A percentile compares a stretch with the other conserved stretches of the same genome.
phyloP scores from a whole-genome alignment of 2,797 vertebrate species.

The Rhincodon typus region DNA sequence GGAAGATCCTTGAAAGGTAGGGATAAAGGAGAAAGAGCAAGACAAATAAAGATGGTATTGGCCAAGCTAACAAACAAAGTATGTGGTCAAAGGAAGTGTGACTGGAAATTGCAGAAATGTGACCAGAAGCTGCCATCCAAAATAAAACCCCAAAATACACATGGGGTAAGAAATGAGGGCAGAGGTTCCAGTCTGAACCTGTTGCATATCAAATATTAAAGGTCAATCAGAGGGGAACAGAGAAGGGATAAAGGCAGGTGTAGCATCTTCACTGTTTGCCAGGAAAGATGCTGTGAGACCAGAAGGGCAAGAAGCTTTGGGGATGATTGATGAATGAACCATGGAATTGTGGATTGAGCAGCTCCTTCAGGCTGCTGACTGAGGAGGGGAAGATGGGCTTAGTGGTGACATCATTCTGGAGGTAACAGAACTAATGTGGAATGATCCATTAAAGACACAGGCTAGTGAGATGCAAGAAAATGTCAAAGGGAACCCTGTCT shows the following conservation, averaged over 20 bases:
- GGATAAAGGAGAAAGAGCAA: background rate
- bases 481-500: too few relatives aligned
- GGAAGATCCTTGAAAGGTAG: background rate
- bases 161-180: background rate
- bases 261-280: background rate
- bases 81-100: background rate
- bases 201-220: background rate
- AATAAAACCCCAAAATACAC: background rate
- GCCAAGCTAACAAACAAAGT: background rate
- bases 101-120: background rate
- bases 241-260: background rate
- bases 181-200: background rate
- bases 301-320: background rate
- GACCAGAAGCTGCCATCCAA: background rate
- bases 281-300: background rate
- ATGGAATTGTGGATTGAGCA: background rate
- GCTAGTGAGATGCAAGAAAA: too few relatives aligned
- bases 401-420: background rate
- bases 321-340: background rate
- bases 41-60: background rate
- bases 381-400: too few relatives aligned
- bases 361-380: background rate
- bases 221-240: too few relatives aligned
- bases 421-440: background rate
- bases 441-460: too few relatives aligned